phyloP scores from a whole-genome alignment of 2,888 invertebrate species.

The Athripsodes cinereus region DNA sequence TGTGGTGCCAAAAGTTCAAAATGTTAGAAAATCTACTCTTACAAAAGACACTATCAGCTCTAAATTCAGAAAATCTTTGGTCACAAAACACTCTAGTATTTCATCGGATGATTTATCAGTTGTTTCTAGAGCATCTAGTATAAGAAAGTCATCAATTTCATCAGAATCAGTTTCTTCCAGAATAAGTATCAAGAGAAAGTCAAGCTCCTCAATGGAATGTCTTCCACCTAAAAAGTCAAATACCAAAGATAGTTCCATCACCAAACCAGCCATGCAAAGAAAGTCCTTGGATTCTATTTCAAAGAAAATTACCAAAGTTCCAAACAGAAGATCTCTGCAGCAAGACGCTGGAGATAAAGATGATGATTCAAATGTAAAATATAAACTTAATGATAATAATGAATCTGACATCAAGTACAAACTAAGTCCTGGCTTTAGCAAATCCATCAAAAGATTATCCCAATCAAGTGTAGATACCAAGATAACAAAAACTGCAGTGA shows the following conservation, averaged over 20 bases:
- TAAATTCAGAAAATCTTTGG: not conserved
- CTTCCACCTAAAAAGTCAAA: not conserved
- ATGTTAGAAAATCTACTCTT: not conserved
- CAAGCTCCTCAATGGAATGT: conserved; percentile 5
- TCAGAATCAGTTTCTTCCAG: conserved; percentile 5
- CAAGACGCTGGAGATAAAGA: not conserved
- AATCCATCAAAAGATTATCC: conserved; percentile 12
- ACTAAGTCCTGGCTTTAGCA: conserved; percentile 20
- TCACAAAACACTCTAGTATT: not conserved
- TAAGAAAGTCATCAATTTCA: conserved; percentile 11
- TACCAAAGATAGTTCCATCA: conserved; percentile 2
- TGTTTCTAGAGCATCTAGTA: not conserved
- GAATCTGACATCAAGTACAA: conserved; percentile 19
- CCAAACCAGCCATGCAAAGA: not conserved
- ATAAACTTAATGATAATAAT: conserved; percentile 15
- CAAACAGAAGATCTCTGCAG: not conserved
- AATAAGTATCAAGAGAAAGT: conserved; percentile 5
- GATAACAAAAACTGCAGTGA: not conserved
- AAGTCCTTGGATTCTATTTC: not conserved
- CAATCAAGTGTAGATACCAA: conserved; percentile 9
- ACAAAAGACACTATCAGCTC: not conserved
- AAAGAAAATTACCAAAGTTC: not conserved
- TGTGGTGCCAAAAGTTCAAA: not conserved
- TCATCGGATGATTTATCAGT: not conserved
- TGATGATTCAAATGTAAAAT: conserved; percentile 14